Evolutionary conservation across 1,140 invertebrate species (phyloP).

Genomic region (Phenacoccus solenopsis): DNA sequence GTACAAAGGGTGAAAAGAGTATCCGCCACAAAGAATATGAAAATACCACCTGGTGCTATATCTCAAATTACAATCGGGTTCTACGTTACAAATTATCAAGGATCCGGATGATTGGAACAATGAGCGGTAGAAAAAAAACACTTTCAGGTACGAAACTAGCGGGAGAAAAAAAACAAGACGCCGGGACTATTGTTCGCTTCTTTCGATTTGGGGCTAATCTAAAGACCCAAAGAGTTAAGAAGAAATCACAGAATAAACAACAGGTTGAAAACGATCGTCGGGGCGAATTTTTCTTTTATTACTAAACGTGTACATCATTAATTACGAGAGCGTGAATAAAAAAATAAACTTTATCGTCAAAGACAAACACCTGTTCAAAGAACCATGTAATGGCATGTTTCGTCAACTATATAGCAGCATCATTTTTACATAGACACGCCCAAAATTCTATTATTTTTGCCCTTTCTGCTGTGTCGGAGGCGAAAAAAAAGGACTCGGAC

Average conservation of each 20-base stretch:
- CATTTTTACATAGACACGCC: no score
- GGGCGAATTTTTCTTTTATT: no score
- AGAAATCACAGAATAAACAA: background rate
- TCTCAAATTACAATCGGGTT: constrained; percentile 14
- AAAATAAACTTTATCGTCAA: background rate
- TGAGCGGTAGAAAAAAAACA: background rate
- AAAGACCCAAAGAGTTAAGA: background rate
- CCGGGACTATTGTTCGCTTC: background rate
- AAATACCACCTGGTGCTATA: constrained; percentile 14
- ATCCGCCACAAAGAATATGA: background rate
- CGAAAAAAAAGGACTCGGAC: no score
- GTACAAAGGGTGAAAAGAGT: background rate
- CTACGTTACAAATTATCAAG: constrained; percentile 11
- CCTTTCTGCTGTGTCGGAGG: no score
- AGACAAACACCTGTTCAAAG: background rate
- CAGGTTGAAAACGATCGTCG: background rate
- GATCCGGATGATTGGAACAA: background rate
- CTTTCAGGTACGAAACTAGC: background rate
- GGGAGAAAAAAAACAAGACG: background rate
- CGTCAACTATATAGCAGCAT: no score
- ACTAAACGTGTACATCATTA: no score
- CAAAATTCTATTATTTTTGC: no score
- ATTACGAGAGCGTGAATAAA: background rate
- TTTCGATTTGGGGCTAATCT: background rate
- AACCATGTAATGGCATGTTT: background rate